Evolutionary conservation across 1,140 invertebrate genomes (phyloP), one percentile per base, ranked within the genome.

Genomic region (Lordiphosa stackelbergi): DNA sequence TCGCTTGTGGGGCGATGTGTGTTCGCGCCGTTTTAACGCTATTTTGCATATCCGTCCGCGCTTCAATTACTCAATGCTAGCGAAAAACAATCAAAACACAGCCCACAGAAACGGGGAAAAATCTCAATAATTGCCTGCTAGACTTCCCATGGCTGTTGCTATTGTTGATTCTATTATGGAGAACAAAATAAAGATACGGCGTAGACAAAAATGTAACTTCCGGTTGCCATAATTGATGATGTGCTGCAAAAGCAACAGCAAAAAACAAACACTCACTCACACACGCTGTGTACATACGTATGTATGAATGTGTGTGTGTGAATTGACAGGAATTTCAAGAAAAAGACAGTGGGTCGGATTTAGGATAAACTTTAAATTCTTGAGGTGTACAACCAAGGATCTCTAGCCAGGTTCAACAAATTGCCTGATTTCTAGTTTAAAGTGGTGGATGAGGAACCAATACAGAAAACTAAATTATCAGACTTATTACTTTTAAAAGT

Each of bases 151-250:
- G 37, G 11, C 37, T 24, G 4, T 53, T 46, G 52, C 11, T 54
- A 28, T 34, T 42, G 49, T 43, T 54, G 53, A 47, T 69, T 54
- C 55, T 49, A 45, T 70, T 58, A 66, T 49, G 60, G 53, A 46
- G 65, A 78, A 66, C 69, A 73, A 78, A 68, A 78, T 69, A 63
- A 72, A 71, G 68, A 72, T 59, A 61, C 52, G 54, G 48, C 38
- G 53, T 51, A 58, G 61, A 81, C 66, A 79, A 69, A 64, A 83
- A 72, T 72, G 60, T 59, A 38, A 61, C 77, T 77, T 81, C 75
- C 75, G 75, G 61, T 77, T 37, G 59, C 63, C 72, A 83, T 83
- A 81, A 81, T 81, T 81, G 75, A 81, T 81, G 75, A 83, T 81
- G 52, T 58, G 63, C 56, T 75, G 49, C 57, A 46, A 35, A 41